These are phyloP conservation scores for Nothocercus julius DNA, from an alignment of 2,113 vertebrate species.

Conservation along the genomic window DNA sequence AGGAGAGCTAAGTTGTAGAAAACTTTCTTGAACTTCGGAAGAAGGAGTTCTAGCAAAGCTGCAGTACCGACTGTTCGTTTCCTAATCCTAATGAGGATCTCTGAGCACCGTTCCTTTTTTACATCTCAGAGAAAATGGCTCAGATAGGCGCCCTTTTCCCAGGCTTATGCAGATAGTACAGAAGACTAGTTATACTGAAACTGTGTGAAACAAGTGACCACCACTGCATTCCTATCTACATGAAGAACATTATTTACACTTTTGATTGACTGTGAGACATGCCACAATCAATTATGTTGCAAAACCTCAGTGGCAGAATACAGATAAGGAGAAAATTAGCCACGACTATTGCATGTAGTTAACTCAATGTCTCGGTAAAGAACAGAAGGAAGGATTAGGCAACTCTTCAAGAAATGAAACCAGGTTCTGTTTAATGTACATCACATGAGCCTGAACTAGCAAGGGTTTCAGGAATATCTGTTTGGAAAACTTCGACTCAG, in stretches of 20 bases:
- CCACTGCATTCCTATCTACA: background rate
- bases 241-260: background rate
- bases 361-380: background rate
- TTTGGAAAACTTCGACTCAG: background rate
- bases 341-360: background rate
- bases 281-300: background rate
- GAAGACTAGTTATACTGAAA: no score
- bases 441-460: background rate
- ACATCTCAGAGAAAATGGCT: background rate
- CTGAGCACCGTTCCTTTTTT: background rate
- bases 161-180: background rate
- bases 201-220: no score
- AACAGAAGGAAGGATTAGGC: background rate
- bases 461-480: background rate
- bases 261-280: background rate
- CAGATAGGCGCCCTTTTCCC: background rate
- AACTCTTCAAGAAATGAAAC: background rate
- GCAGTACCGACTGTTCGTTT: background rate
- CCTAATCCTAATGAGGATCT: background rate
- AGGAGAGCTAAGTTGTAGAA: fast-evolving
- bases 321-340: background rate
- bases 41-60: background rate
- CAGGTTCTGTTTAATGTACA: background rate
- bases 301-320: background rate
- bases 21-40: background rate